Evolutionary conservation across 92 coral and sea anemone genomes (phyloP), one percentile per base, ranked within the genome.

Genomic region (Umimayanthus kanabou): DNA sequence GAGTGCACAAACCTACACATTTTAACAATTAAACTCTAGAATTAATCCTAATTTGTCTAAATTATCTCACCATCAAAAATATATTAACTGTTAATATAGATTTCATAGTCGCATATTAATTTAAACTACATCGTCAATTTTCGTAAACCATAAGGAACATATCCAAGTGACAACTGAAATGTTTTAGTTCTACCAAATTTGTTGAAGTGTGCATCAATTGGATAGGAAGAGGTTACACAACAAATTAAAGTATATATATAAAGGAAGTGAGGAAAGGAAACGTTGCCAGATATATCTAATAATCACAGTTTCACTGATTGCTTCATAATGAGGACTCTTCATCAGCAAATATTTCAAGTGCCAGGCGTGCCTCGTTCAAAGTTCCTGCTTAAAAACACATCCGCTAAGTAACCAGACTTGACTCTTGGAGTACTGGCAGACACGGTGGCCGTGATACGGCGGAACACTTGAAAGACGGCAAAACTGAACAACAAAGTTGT

Each of bases 301-400:
- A 20, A 22, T 61, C 69, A 61, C 26, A 61, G 6, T 22, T 61
- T 61, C 58, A 22, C 9, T 61, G 25, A 61, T 20, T 5, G 69
- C 26, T 61, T 78, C n/a, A 78, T 26, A 78, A 78, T 78, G 37
- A 33, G 82, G 37, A 49, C 66, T 66, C 37, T 33, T 33, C 82
- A 78, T 45, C 23, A 78, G 25, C 65, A 78, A 78, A 78, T 78
- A 28, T 29, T 50, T 78, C 40, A 50, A 78, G 82, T 78, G 66
- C 39, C 39, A 23, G 61, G 82, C 57, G 57, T 77, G 81, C 39
- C 58, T 77, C 13, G 28, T 39, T 70, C n/a, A 26, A 20, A 50
- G 37, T 33, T 33, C 66, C 9, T 78, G 82, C 82, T 45, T 78
- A 47, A 77, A 45, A 30, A 25, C 39, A 49, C 40, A 18, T 40